These are phyloP conservation scores for Campoplex capitator DNA, from an alignment of 2,888 invertebrate species.

Conservation along the genomic window DNA sequence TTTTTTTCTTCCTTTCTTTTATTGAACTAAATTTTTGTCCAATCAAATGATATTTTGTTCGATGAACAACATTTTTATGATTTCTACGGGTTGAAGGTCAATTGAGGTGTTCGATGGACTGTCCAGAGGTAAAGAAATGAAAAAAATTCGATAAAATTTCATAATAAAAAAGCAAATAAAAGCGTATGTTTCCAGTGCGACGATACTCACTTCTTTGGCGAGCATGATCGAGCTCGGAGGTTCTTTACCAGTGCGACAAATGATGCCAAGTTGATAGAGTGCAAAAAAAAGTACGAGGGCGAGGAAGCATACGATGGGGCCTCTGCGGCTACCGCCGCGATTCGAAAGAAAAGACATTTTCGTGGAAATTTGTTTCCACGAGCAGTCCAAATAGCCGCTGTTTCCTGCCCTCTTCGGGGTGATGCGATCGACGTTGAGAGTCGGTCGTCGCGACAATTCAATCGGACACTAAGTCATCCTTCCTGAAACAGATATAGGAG, in stretches of 20 bases:
- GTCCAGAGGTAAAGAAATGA: neutral
- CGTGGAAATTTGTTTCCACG: neutral
- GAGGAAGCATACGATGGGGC: constrained; percentile 83
- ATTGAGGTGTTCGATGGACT: neutral
- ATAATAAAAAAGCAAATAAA: neutral
- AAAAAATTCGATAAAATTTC: too few relatives aligned
- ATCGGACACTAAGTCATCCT: constrained; percentile 17
- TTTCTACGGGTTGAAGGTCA: neutral
- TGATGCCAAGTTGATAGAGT: constrained; percentile 84
- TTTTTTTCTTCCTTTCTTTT: too few relatives aligned
- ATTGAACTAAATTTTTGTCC: too few relatives aligned
- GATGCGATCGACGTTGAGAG: neutral
- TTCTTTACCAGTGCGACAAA: constrained; percentile 81
- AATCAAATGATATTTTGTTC: too few relatives aligned
- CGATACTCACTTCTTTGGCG: constrained; percentile 83
- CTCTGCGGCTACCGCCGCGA: constrained; percentile 82
- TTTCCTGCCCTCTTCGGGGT: neutral
- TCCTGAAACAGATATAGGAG: constrained; percentile 31
- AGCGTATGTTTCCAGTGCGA: neutral
- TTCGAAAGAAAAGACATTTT: constrained; percentile 83
- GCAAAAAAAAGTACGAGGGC: constrained; percentile 83
- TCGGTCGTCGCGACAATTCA: constrained; percentile 9
- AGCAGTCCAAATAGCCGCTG: neutral
- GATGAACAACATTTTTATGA: neutral
- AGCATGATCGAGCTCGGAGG: constrained; percentile 83